Evolutionary conservation across 2,797 vertebrate species (phyloP).

Genomic region (Semotilus atromaculatus): DNA sequence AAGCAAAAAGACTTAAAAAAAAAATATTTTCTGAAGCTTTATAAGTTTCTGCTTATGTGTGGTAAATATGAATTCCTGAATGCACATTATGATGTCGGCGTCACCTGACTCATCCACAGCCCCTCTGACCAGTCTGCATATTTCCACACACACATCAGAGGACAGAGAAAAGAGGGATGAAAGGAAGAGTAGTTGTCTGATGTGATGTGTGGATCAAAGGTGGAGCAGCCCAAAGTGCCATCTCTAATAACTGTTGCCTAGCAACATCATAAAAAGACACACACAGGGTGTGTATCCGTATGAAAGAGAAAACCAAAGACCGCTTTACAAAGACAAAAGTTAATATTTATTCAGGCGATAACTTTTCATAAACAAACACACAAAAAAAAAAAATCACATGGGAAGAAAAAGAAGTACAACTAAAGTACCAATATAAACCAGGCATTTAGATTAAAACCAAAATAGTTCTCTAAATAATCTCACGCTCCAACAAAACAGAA

Average conservation of each 20-base stretch:
- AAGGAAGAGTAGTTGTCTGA: conserved; percentile 33
- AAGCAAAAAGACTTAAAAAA: background rate
- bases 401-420: background rate
- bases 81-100: background rate
- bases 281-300: background rate
- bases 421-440: background rate
- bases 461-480: background rate
- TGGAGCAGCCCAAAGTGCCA: conserved; percentile 45
- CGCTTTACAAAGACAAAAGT: conserved; percentile 33
- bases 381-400: conserved; percentile 7
- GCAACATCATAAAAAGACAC: conserved; percentile 32
- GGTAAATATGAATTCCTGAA: background rate
- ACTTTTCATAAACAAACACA: conserved; percentile 4
- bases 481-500: background rate
- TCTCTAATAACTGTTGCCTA: conserved; percentile 40
- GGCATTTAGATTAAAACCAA: background rate
- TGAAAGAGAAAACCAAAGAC: background rate
- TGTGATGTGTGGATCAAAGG: conserved; percentile 50
- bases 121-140: background rate
- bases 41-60: background rate
- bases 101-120: background rate
- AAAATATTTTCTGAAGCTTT: background rate
- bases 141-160: conserved; percentile 29
- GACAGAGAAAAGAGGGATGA: conserved; percentile 24
- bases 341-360: conserved; percentile 9